Evolutionary conservation across 1,140 invertebrate genomes (phyloP), one percentile per base, ranked within the genome.

Genomic region (Ladona fulva): DNA sequence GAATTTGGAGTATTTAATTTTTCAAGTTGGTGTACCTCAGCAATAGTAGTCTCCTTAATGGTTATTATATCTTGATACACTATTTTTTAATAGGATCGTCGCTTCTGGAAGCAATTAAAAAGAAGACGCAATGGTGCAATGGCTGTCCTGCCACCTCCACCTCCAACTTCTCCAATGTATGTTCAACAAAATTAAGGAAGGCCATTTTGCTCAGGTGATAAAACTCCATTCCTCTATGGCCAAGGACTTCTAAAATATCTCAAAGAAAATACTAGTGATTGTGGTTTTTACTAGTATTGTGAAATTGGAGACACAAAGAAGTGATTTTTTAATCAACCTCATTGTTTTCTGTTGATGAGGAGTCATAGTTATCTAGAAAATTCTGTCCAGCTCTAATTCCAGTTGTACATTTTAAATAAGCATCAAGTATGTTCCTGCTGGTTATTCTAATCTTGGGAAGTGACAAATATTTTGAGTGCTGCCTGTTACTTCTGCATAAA

Each of bases 351-450:
- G 5, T 19, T 66, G 19, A 52, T 52, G 52, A 66, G 52, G 52
- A 19, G 52, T 66, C 52, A 1, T 66, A 66, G 52, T 16, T 66
- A 66, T 5, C 52, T 66, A 66, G 52, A 19, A 19, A 66, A 66
- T 66, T 66, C 52, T 66, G 52, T 66, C 52, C 52, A 66, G 52
- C n/a, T 66, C 52, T 66, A 66, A 3, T 66, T 66, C 52, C 52
- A 66, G 5, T 22, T 66, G 52, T 66, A 66, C 52, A 66, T 66
- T 66, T 66, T 66, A 66, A 66, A 19, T 66, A 66, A 66, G 52
- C 52, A 66, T 66, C 16, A 22, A 66, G 12, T 66, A 66, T 66
- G 52, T 66, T 22, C 52, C 52, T 66, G 52, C 52, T 66, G 52
- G 12, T 66, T 19, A 66, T 66, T 66, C 52, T 66, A 66, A 66